Evolutionary conservation across 2,113 vertebrate genomes (phyloP), one percentile per base, ranked within the genome.

Genomic region (Protobothrops mucrosquamatus): DNA sequence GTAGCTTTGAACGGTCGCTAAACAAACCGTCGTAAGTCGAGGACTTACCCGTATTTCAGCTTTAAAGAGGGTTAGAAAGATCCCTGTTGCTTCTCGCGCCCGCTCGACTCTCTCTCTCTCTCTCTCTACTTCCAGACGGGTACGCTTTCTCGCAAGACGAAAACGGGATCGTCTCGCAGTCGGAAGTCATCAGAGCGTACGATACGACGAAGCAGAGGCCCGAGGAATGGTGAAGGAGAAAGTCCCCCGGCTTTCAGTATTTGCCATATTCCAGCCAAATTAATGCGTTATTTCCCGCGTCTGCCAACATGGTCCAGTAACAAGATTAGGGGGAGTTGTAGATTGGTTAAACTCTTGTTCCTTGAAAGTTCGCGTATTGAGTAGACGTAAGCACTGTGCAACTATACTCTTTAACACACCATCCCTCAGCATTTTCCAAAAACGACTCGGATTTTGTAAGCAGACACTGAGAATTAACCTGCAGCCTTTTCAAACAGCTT

Each of bases 61-160:
- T 59, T 89, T 43, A 46, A 87, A 29, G 55, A 69, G 46, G 94
- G 90, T 39, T 87, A 1, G 0, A 0, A 54, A 3, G 57, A 22
- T 89, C 51, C 34, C 92, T 26, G 61, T 86, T 85, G 51, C 29
- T n/a, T 89, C 43, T 92, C 24, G 0, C 91, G 95, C 94, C 24
- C 94, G 0, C 95, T 91, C 34, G 95, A 39, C 96, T 18, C 24
- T 94, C 52, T 52, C 48, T 51, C 5, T 64, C n/a, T n/a, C 26
- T 64, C 61, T 48, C 5, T n/a, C 59, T 43, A 57, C 89, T 93
- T 96, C 22, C 97, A 99, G 99, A 99, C 34, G 99, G 99, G 87
- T 99, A 99, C 0, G 99, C 99, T 88, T 99, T 99, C 97, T 99
- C 99, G 93, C 99, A 99, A 98, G 99, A 99, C 81, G 99, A 99